Evolutionary conservation across 2,797 vertebrate species (phyloP), one percentile per base, ranked within the genome.

Genomic region (Fratercula arctica): DNA sequence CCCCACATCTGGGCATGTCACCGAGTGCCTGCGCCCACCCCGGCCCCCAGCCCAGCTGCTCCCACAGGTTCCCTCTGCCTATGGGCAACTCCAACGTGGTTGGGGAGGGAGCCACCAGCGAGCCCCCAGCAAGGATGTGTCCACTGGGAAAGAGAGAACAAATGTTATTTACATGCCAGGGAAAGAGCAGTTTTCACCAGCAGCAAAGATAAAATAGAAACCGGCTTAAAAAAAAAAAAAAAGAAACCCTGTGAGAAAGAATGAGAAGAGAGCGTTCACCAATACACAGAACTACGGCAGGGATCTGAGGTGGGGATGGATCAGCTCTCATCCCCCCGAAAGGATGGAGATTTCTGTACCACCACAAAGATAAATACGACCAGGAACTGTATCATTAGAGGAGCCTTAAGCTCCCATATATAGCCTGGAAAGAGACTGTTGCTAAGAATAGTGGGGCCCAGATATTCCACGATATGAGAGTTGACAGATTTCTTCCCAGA

Each of bases 351-450:
- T 59, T 89, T 87, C 86, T 5, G 5, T 61, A 76, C 48, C 70
- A 20, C 53, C 1, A 8, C n/a, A 60, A 92, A 90, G 87, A 97
- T 92, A 96, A 96, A 97, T 93, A 89, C 11, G 9, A 85, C 72
- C 4, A 13, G 90, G 89, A 95, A 82, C 78, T 39, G 39, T 17
- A 69, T 37, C 83, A 43, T 74, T 51, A 79, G 77, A 89, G 51
- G 46, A 37, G 2, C 43, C 90, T 79, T 59, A 56, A 85, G 78
- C 87, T 96, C 78, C 96, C 96, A 93, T 97, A 96, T 96, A 96
- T 94, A 96, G 96, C 72, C 85, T 96, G 95, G 96, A 96, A 96
- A 97, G 92, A 93, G 81, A 12, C 48, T 96, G 95, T 64, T 95
- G 73, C 96, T 96, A 96, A 95, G 92, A 96, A 95, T 95, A 97